These are phyloP conservation scores for Heliornis fulica DNA, from an alignment of 2,113 vertebrate genomes.

Conservation along the genomic window DNA sequence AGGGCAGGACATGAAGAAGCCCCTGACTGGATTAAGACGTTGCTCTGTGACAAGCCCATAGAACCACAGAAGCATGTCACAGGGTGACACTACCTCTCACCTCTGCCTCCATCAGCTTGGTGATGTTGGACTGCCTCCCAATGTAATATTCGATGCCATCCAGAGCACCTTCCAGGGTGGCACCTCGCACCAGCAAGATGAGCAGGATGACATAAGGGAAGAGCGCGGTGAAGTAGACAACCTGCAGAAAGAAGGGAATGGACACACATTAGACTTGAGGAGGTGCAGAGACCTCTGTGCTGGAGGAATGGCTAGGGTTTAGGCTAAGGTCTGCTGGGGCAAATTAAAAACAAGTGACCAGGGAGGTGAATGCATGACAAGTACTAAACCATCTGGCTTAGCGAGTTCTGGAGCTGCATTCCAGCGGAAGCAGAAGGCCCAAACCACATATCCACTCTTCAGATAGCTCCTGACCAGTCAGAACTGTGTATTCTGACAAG, in stretches of 20 bases:
- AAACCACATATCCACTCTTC: neutral
- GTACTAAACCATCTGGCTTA: neutral
- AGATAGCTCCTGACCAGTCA: neutral
- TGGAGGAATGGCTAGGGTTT: neutral
- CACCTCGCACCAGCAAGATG: conserved; percentile 87
- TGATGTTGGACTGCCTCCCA: conserved; percentile 86
- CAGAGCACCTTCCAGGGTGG: conserved; percentile 88
- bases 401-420: conserved; percentile 30
- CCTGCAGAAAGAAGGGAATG: conserved; percentile 70
- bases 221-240: conserved; percentile 93
- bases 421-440: neutral
- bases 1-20: neutral
- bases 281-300: neutral
- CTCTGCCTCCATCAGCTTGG: conserved; percentile 87
- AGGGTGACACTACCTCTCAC: conserved; percentile 47
- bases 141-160: conserved; percentile 93
- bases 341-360: neutral
- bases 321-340: neutral
- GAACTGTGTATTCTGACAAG: neutral
- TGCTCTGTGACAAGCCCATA: neutral
- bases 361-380: neutral
- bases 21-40: neutral
- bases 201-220: conserved; percentile 90
- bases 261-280: neutral
- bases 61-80: rapidly evolving